Percentiles rank a stretch among this genome's conserved stretches.
These are phyloP conservation scores for Hetaerina titia DNA, from an alignment of 2,888 invertebrate genomes.

Conservation along the genomic window DNA sequence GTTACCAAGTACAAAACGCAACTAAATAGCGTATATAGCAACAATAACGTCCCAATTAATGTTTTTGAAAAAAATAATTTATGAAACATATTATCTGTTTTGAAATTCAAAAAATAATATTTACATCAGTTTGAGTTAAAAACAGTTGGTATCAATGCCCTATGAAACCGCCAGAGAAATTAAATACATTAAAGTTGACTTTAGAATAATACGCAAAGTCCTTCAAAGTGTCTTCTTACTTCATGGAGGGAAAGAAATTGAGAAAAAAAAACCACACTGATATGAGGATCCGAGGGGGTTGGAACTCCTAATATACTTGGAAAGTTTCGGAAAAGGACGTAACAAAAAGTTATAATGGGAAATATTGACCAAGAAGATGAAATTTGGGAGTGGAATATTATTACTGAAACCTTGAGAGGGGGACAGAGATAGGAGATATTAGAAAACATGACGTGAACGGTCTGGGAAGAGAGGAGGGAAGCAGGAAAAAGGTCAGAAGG, in stretches of 20 bases:
- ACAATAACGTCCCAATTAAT: too few species aligned
- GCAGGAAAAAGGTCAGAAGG: background rate
- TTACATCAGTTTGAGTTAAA: too few species aligned
- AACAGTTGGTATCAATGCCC: too few species aligned
- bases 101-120: too few species aligned
- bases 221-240: background rate
- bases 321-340: background rate
- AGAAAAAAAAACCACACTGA: background rate
- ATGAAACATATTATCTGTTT: too few species aligned
- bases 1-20: too few species aligned
- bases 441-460: constrained; percentile 4
- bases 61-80: too few species aligned
- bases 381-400: background rate
- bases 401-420: constrained; percentile 2
- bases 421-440: background rate
- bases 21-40: too few species aligned
- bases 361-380: constrained; percentile 6
- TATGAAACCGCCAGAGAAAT: background rate
- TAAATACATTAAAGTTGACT: background rate
- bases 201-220: background rate
- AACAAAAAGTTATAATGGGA: constrained; percentile 39
- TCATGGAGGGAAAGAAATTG: background rate
- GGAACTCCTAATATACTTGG: background rate
- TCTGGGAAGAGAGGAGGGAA: background rate
- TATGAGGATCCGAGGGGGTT: background rate